Percentiles rank a stretch among this genome's conserved stretches.
Evolutionary conservation across 2,888 invertebrate species (phyloP).

Genomic region (Cenopis cana): DNA sequence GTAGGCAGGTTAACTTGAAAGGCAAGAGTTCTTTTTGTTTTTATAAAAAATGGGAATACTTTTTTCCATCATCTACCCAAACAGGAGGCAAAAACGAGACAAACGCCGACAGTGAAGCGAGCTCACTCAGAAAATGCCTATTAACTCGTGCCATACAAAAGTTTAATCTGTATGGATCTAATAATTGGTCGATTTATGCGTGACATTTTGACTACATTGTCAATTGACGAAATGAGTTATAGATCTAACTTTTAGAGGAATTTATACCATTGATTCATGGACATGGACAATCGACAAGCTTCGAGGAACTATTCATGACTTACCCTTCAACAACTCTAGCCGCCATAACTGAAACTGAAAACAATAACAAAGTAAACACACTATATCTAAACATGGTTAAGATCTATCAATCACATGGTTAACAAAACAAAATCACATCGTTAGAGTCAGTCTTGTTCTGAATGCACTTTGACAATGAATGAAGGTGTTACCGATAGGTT

Average conservation of each 20-base stretch:
- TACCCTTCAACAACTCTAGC: conserved; percentile 71
- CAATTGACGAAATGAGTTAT: too few relatives aligned
- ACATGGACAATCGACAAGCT: background rate
- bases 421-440: conserved; percentile 50
- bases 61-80: too few relatives aligned
- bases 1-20: too few relatives aligned
- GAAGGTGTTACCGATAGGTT: conserved; percentile 49
- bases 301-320: conserved; percentile 30
- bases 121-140: too few relatives aligned
- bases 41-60: too few relatives aligned
- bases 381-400: conserved; percentile 71
- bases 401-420: conserved; percentile 43
- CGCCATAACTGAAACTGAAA: conserved; percentile 65
- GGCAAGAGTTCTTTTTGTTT: too few relatives aligned
- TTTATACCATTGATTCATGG: background rate
- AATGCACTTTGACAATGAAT: conserved; percentile 67
- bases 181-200: background rate
- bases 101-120: too few relatives aligned
- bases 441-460: conserved; percentile 53
- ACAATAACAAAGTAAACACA: conserved; percentile 62
- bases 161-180: background rate
- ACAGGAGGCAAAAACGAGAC: too few relatives aligned
- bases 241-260: background rate
- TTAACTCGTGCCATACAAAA: too few relatives aligned
- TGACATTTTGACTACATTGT: background rate